Evolutionary conservation across 2,113 vertebrate species (phyloP).

Genomic region (Perccottus glenii): DNA sequence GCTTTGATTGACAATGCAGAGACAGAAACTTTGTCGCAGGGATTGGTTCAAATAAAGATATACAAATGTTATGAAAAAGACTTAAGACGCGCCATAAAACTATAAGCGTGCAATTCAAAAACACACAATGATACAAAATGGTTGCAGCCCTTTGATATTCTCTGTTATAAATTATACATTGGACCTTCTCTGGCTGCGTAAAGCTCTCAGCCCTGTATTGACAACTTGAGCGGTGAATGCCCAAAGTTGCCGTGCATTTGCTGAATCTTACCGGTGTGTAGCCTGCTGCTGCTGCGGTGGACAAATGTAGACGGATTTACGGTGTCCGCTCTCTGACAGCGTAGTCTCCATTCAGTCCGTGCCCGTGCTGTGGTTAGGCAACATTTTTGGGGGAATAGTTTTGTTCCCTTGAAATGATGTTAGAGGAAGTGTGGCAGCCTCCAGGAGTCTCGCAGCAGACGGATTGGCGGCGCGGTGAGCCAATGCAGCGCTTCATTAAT

Average conservation of each 20-base stretch:
- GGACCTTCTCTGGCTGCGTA: conserved; percentile 38
- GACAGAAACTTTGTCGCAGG: conserved; percentile 41
- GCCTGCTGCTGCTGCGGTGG: conserved; percentile 41
- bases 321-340: conserved; percentile 53
- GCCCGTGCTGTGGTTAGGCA: conserved; percentile 81
- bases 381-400: conserved; percentile 85
- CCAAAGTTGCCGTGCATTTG: conserved; percentile 57
- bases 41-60: not conserved
- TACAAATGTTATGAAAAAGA: conserved; percentile 3
- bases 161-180: conserved; percentile 46
- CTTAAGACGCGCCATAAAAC: not conserved
- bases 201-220: conserved; percentile 11
- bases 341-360: conserved; percentile 81
- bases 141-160: conserved; percentile 29
- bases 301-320: conserved; percentile 48
- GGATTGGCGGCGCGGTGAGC: conserved; percentile 68
- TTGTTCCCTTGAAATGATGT: conserved; percentile 84
- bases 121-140: conserved; percentile 16
- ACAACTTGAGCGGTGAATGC: conserved; percentile 38
- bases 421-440: conserved; percentile 79
- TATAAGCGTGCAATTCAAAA: conserved; percentile 5
- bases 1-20: not conserved
- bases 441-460: conserved; percentile 54
- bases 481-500: conserved; percentile 74
- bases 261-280: conserved; percentile 57